phyloP scores from a whole-genome alignment of 2,113 vertebrate species.

The Carassius gibelio region DNA sequence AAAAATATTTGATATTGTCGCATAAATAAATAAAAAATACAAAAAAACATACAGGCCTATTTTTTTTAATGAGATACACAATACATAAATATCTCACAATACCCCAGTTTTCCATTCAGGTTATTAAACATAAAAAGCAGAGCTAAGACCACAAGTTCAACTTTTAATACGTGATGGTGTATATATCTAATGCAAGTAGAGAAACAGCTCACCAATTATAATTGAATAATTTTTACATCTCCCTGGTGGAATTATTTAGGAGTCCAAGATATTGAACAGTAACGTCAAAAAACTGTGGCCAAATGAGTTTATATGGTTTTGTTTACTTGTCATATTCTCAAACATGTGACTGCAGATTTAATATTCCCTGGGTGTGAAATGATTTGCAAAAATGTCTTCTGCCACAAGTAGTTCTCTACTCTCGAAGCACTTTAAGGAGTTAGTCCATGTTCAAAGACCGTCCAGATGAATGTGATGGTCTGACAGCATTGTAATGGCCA shows the following conservation, averaged over 20 bases:
- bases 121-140: conserved; percentile 36
- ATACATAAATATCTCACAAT: conserved; percentile 22
- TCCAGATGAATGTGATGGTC: conserved; percentile 22
- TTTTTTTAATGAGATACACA: background rate
- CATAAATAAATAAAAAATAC: conserved; percentile 30
- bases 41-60: conserved; percentile 2
- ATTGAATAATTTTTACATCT: conserved; percentile 2
- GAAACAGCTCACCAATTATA: conserved; percentile 35
- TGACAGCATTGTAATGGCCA: background rate
- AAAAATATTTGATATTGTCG: background rate
- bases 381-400: background rate
- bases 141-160: conserved; percentile 23
- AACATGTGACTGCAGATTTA: background rate
- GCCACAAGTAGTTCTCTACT: background rate
- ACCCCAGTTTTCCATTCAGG: conserved; percentile 23
- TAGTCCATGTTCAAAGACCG: background rate
- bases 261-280: background rate
- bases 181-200: conserved; percentile 55
- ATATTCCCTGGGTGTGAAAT: background rate
- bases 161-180: conserved; percentile 22
- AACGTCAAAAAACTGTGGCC: background rate
- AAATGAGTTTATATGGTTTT: background rate
- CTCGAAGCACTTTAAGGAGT: conserved; percentile 32
- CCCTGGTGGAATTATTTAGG: conserved; percentile 8
- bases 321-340: background rate